Base-by-base conservation (phyloP, 2,888 invertebrate genomes). In the Phaedon cochleariae region DNA sequence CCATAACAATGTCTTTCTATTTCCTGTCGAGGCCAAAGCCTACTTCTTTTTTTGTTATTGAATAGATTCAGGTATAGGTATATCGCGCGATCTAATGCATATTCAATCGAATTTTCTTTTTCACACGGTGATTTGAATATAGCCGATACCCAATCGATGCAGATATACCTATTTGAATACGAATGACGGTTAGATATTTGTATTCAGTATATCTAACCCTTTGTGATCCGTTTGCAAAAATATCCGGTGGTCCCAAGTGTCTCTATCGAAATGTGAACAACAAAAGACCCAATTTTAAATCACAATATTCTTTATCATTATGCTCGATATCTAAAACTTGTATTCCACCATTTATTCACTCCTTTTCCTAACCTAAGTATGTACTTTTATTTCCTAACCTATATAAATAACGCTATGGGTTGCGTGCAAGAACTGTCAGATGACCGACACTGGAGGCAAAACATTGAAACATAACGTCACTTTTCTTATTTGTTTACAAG, bases 81-180 rank as follows among this genome's bases (percentile, higher is more conserved):
- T 34, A 34, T 34, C 22, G n/a, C 37, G n/a, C n/a, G 20, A 41
- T 12, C 41, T 55, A 37, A 55, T 55, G 41, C 21, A 55, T 55
- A 55, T n/a, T 55, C 55, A 55, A 55, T 55, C 54, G 37, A 54
- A 54, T 54, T 31, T 54, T n/a, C 9, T 52, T 55, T 55, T 55
- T 55, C 55, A 41, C 55, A 55, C 55, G 55, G 55, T 55, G 55
- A 55, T 55, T 55, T 37, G 37, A 41, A 55, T 37, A 55, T 55
- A 41, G 10, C 34, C 22, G 22, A 17, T 22, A 51, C n/a, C 29
- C 29, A n/a, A 54, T 54, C 31, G n/a, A 54, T 54, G 34, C 9
- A 17, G 31, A 34, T 34, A 5, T 34, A 41, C 41, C 41, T 15
- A 41, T 41, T 41, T 41, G 41, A 41, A 41, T 41, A 41, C 41